Base-by-base conservation (phyloP, 2,888 invertebrate genomes). In the Fissipunctia ypsillon region DNA sequence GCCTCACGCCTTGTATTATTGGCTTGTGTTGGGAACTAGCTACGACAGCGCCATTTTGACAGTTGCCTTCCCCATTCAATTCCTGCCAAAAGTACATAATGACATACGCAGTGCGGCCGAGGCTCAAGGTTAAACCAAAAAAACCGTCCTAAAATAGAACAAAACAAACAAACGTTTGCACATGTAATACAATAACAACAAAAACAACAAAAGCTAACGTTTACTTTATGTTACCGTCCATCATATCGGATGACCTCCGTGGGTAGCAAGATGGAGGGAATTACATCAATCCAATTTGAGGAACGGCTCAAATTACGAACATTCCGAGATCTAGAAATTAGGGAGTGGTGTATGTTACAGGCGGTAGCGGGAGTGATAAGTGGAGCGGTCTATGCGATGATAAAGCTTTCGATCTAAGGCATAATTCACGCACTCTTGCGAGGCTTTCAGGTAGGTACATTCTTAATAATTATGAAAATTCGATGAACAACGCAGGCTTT, bases 231-330 rank as follows among this genome's bases (percentile, higher is more conserved):
- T 88, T 88, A 64, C 68, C 87, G 89, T 90, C 91, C 87, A 90
- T 92, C 92, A 92, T 92, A 91, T 91, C 84, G 86, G 83, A 90
- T 88, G 90, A 88, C 89, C 89, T 83, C 76, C 35, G 56, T 61
- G 91, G 90, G 84, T 85, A 87, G 89, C 91, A 90, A 89, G 89
- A 91, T 89, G 87, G 87, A 87, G 88, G 88, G 91, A 93, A 95
- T 94, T 92, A 94, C 95, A 94, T 93, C 94, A 94, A 95, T 95
- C 94, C 95, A 95, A 95, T 95, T 95, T 95, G 90, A 93, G 91
- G 86, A 92, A 94, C 90, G 93, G 89, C 90, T 92, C 92, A 84
- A 92, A 93, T 95, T 94, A 94, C 93, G 90, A 88, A 89, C 92
- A 90, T 93, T 91, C 90, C 89, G 88, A 89, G 90, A 91, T 91